Conservation (phyloP, 2,888 invertebrate genomes). For the Keiferia lycopersicella region DNA sequence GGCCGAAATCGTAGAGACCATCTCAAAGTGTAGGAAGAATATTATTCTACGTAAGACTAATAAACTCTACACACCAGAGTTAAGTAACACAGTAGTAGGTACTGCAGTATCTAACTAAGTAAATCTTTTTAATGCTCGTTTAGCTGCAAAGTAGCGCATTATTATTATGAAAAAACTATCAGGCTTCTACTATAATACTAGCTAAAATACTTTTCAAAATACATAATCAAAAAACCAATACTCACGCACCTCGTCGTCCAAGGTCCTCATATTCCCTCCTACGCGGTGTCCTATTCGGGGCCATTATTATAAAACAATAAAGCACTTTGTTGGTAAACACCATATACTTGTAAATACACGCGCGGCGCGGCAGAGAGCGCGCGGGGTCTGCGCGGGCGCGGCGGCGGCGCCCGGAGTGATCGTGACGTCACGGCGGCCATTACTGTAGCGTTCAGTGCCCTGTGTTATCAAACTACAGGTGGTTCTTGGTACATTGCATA, state of each 20-base stretch:
- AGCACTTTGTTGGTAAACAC: slow-evolving; percentile 14
- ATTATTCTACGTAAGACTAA: too few species aligned
- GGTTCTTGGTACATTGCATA: too few species aligned
- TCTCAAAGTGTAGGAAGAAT: too few species aligned
- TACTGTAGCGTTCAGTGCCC: slow-evolving; percentile 15
- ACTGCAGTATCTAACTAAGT: too few species aligned
- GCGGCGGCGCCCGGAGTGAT: background rate
- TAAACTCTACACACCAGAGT: too few species aligned
- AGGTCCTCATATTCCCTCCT: slow-evolving; percentile 46
- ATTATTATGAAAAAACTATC: too few species aligned
- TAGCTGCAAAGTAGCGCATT: too few species aligned
- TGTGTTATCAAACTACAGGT: too few species aligned
- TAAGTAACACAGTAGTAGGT: too few species aligned
- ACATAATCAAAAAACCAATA: background rate
- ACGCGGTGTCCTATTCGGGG: slow-evolving; percentile 28
- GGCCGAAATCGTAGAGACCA: too few species aligned
- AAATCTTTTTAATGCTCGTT: too few species aligned
- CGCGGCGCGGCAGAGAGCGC: background rate
- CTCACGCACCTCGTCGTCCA: slow-evolving; percentile 36
- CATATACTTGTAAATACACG: too few species aligned
- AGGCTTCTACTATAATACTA: background rate
- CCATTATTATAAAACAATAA: slow-evolving; percentile 35
- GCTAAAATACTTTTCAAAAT: background rate
- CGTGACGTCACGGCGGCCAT: slow-evolving; percentile 19
- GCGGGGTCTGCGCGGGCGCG: slow-evolving; percentile 5